phyloP scores from a whole-genome alignment of 2,113 vertebrate genomes.

The Phylloscopus trochilus region DNA sequence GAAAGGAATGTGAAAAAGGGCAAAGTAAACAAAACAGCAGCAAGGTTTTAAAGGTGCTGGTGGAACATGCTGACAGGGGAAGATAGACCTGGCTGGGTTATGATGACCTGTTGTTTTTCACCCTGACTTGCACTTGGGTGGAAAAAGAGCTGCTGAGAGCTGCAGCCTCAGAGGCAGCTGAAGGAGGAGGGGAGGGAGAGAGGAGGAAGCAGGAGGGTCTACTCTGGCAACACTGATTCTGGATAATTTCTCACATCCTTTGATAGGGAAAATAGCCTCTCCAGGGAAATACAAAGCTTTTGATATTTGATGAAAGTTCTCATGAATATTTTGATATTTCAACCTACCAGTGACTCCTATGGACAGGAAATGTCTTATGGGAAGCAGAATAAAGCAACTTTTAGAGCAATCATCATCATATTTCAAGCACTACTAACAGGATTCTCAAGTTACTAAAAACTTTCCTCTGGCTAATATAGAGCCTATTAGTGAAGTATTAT shows the following conservation, averaged over 20 bases:
- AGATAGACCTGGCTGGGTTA: neutral
- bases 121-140: neutral
- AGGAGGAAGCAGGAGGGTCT: neutral
- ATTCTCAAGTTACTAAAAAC: conserved; percentile 52
- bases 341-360: conserved; percentile 11
- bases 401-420: neutral
- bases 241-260: conserved; percentile 42
- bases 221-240: conserved; percentile 11
- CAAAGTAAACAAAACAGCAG: neutral
- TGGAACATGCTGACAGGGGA: neutral
- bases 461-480: conserved; percentile 11
- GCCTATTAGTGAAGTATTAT: conserved; percentile 15
- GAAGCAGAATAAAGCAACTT: conserved; percentile 47
- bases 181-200: neutral
- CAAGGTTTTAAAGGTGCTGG: neutral
- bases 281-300: neutral
- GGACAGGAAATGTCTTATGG: conserved; percentile 15
- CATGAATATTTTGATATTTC: conserved; percentile 36
- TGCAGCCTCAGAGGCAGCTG: neutral
- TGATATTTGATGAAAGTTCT: conserved; percentile 42
- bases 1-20: neutral
- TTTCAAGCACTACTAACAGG: conserved; percentile 30
- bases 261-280: conserved; percentile 19
- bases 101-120: neutral
- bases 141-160: neutral